Base-by-base conservation (phyloP, 2,888 invertebrate species). In the Agrotis clavis region DNA sequence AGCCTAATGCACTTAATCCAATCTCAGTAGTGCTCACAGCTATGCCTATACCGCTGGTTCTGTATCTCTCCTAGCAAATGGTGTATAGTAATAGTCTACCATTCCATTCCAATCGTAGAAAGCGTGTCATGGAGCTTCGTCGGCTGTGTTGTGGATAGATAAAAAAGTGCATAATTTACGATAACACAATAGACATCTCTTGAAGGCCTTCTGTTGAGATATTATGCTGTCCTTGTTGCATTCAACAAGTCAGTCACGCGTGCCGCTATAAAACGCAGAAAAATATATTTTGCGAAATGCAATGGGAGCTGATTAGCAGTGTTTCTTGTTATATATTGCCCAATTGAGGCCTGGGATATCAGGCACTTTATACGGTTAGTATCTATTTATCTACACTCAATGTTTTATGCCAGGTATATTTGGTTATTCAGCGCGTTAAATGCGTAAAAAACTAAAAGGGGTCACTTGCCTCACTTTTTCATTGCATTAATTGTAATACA, bases 91-190 rank as follows among this genome's bases (percentile, higher is more conserved):
- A 82, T 79, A 77, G 74, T 67, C 60, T 76, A 71, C 74, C 82
- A 74, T 76, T 76, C 84, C 81, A 85, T 90, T 87, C 88, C 87
- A 88, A 87, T 87, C 81, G 89, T 91, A 93, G 94, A 93, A 93
- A 93, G 93, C 92, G 93, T 93, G 93, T 93, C 93, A 93, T 89
- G 90, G 89, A 86, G 87, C 88, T 88, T 88, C 89, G 83, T 81
- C 86, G 88, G 83, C 85, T 87, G 87, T 87, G 88, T 86, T 89
- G 88, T 83, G 79, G 87, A 72, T 86, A 82, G 81, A 86, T 89
- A 92, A 92, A 93, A 92, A 93, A 91, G 90, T 90, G 91, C 89
- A 92, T 92, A 93, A 90, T 92, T 91, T 90, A 88, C 88, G 87
- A 90, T 87, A 89, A 87, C 86, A 93, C 91, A 93, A 93, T 92